phyloP scores from a whole-genome alignment of 1,140 invertebrate species.

The Cydia splendana region DNA sequence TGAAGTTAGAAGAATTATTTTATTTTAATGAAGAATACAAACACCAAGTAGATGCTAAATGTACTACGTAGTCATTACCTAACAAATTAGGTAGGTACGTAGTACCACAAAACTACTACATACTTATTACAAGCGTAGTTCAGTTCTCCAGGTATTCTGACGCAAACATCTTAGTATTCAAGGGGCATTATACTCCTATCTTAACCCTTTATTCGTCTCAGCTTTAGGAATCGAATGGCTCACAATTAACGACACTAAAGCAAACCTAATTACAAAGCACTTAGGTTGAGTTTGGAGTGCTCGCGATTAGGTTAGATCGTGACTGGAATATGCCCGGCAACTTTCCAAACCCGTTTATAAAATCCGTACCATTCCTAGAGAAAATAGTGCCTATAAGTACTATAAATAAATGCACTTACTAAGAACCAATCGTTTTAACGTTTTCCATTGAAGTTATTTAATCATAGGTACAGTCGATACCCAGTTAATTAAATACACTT shows the following conservation, averaged over 20 bases:
- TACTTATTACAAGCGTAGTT: not conserved
- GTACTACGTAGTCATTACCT: not conserved
- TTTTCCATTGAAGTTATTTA: not conserved
- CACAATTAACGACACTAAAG: conserved; percentile 15
- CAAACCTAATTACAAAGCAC: conserved; percentile 4
- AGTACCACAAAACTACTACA: not conserved
- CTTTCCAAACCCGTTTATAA: conserved; percentile 54
- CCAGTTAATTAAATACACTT: not conserved
- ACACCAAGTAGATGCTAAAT: too few species aligned
- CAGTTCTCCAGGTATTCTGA: not conserved
- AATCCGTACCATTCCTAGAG: conserved; percentile 49
- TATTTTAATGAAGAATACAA: too few species aligned
- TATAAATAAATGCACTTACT: not conserved
- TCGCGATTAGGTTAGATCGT: conserved; percentile 7
- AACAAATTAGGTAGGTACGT: not conserved
- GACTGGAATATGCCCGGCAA: conserved; percentile 35
- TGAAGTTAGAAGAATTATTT: too few species aligned
- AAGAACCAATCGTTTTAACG: not conserved
- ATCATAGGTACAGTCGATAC: not conserved
- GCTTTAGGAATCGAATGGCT: conserved; percentile 16
- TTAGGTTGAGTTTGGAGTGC: conserved; percentile 5
- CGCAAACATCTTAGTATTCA: conserved; percentile 13
- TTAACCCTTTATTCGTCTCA: conserved; percentile 18
- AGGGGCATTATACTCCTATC: conserved; percentile 18
- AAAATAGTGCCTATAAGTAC: conserved; percentile 33